phyloP scores from a whole-genome alignment of 2,888 invertebrate species.

The Drosophila histrio region DNA sequence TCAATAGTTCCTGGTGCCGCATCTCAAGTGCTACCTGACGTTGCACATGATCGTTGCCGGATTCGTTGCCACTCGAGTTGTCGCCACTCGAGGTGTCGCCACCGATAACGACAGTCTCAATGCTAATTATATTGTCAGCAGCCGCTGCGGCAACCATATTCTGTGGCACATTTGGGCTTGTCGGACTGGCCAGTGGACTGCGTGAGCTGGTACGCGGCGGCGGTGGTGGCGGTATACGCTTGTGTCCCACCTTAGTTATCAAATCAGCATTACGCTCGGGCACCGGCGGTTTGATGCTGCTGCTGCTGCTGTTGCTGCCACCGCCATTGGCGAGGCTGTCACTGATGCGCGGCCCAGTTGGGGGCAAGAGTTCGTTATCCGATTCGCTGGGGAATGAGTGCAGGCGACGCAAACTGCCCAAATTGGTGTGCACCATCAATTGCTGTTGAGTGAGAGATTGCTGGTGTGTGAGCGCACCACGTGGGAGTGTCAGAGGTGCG shows the following conservation, averaged over 20 bases:
- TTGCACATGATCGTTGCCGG: slow-evolving; percentile 89
- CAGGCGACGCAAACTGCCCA: slow-evolving; percentile 88
- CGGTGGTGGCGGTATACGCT: slow-evolving; percentile 94
- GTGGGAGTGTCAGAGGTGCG: slow-evolving; percentile 8
- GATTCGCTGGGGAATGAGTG: slow-evolving; percentile 95
- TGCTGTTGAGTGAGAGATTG: slow-evolving; percentile 60
- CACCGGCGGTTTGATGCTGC: slow-evolving; percentile 90
- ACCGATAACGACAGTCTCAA: slow-evolving; percentile 36
- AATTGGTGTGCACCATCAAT: slow-evolving; percentile 77
- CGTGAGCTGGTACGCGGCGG: slow-evolving; percentile 96
- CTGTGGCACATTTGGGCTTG: slow-evolving; percentile 89
- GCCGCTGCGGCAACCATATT: slow-evolving; percentile 84
- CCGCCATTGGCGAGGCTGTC: slow-evolving; percentile 54
- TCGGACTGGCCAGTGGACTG: slow-evolving; percentile 93
- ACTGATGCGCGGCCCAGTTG: slow-evolving; percentile 22
- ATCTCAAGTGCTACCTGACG: slow-evolving; percentile 92
- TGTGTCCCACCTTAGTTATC: slow-evolving; percentile 88
- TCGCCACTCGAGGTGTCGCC: slow-evolving; percentile 83
- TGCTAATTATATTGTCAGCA: slow-evolving; percentile 43
- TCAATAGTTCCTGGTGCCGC: slow-evolving; percentile 93
- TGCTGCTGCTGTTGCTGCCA: slow-evolving; percentile 71
- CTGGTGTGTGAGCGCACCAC: slow-evolving; percentile 48
- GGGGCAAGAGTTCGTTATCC: slow-evolving; percentile 90
- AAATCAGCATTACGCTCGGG: slow-evolving; percentile 93
- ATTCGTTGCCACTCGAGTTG: slow-evolving; percentile 90